Evolutionary conservation across 2,113 vertebrate genomes (phyloP).

Genomic region (Antidorcas marsupialis): DNA sequence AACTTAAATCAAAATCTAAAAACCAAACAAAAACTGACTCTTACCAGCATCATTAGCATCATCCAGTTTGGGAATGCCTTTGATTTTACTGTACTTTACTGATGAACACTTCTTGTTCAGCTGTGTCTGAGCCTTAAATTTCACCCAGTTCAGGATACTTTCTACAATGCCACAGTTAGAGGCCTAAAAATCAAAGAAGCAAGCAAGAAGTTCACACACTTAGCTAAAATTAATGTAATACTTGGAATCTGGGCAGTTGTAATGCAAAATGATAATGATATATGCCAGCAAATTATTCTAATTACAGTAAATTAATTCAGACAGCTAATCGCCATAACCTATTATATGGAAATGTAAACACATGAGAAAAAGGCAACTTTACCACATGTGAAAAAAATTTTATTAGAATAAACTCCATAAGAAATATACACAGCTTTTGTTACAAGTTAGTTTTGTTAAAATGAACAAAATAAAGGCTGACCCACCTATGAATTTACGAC

Average conservation of each 20-base stretch:
- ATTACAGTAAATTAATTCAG: slow-evolving; percentile 11
- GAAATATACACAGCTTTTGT: not conserved
- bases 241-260: not conserved
- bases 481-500: not conserved
- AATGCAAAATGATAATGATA: not conserved
- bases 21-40: slow-evolving; percentile 37
- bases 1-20: not conserved
- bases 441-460: not conserved
- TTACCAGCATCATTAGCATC: slow-evolving; percentile 98
- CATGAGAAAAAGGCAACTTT: not conserved
- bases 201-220: slow-evolving; percentile 6
- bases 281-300: not conserved
- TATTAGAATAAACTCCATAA: not conserved
- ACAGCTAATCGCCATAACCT: not conserved
- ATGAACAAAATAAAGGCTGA: not conserved
- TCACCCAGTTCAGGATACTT: slow-evolving; percentile 99
- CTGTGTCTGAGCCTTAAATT: slow-evolving; percentile 98
- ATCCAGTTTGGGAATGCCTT: slow-evolving; percentile 98
- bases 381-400: not conserved
- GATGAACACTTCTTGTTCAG: slow-evolving; percentile 99
- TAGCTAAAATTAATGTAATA: slow-evolving; percentile 2
- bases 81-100: slow-evolving; percentile 99
- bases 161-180: slow-evolving; percentile 99
- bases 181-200: slow-evolving; percentile 81
- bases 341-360: not conserved